phyloP scores from a whole-genome alignment of 2,888 invertebrate genomes.

The Hyposoter didymator region DNA sequence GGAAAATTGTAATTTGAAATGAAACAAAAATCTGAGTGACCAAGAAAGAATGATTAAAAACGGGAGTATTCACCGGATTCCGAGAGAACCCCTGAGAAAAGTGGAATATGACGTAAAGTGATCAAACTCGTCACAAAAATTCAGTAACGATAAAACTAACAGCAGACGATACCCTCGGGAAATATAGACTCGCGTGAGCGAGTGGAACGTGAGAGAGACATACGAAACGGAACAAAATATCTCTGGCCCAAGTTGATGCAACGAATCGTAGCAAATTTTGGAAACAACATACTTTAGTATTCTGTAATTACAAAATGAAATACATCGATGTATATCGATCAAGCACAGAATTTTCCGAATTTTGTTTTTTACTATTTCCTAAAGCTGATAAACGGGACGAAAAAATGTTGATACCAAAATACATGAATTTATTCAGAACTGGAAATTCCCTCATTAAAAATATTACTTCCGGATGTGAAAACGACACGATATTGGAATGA shows the following conservation, averaged over 20 bases:
- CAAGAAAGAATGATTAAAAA: not conserved
- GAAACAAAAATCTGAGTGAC: too few relatives aligned
- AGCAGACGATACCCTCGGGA: constrained; percentile 43
- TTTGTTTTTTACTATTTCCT: too few relatives aligned
- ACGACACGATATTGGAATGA: too few relatives aligned
- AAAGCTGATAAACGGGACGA: too few relatives aligned
- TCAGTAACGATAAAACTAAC: constrained; percentile 5
- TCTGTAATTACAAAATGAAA: not conserved
- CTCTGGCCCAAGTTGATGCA: not conserved
- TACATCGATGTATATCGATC: not conserved
- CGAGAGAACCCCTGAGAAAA: not conserved
- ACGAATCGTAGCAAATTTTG: not conserved
- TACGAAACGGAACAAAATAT: constrained; percentile 1
- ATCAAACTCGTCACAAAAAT: constrained; percentile 17
- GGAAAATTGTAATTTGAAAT: too few relatives aligned
- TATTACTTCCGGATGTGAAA: too few relatives aligned
- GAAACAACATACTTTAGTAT: not conserved
- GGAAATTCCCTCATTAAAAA: too few relatives aligned
- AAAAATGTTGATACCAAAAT: too few relatives aligned
- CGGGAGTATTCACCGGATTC: not conserved
- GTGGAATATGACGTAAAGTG: constrained; percentile 16
- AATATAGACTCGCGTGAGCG: constrained; percentile 26
- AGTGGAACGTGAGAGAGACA: not conserved
- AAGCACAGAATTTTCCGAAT: not conserved
- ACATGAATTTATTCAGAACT: too few relatives aligned